phyloP scores from a whole-genome alignment of 37 sponge, comb jelly and placozoan genomes.

The Axinella damicornis region DNA sequence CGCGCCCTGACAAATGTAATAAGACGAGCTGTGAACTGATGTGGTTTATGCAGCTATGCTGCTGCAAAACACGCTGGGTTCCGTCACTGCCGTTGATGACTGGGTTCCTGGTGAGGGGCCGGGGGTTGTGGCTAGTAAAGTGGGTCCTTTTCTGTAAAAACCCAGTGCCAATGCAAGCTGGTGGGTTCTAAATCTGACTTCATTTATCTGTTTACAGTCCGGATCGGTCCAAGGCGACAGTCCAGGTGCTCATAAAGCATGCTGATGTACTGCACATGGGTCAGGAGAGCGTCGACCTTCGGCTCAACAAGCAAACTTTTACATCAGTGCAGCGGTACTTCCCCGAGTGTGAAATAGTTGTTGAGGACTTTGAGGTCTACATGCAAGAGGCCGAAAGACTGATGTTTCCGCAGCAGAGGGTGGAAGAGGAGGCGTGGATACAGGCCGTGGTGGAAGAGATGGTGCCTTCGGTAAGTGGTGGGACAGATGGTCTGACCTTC shows the following conservation, averaged over 20 bases:
- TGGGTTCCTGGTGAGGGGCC: too few species aligned
- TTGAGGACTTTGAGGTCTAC: constrained; percentile 45
- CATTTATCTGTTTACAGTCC: constrained; percentile 1
- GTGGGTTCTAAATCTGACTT: neutral
- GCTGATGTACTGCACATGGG: constrained; percentile 52
- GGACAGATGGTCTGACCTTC: neutral
- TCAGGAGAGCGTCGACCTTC: constrained; percentile 41
- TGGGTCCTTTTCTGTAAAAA: too few species aligned
- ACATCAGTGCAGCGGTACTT: constrained; percentile 41
- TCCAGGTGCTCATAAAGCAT: constrained; percentile 19
- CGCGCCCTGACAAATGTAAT: too few species aligned
- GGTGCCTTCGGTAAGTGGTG: neutral
- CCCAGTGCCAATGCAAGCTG: neutral
- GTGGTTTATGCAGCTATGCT: too few species aligned
- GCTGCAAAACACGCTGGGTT: too few species aligned
- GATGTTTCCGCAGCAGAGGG: constrained; percentile 29
- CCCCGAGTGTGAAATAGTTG: constrained; percentile 37
- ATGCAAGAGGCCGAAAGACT: constrained; percentile 54
- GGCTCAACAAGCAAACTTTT: neutral
- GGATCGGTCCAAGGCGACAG: constrained; percentile 28
- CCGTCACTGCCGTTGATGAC: too few species aligned
- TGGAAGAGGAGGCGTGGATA: constrained; percentile 39
- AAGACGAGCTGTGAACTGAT: too few species aligned
- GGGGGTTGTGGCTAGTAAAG: too few species aligned
- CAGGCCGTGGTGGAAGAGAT: constrained; percentile 2